A percentile compares a stretch with the other conserved stretches of the same genome.
phyloP scores from a whole-genome alignment of 2,797 vertebrate species.

The Ctenopoma kingsleyae region DNA sequence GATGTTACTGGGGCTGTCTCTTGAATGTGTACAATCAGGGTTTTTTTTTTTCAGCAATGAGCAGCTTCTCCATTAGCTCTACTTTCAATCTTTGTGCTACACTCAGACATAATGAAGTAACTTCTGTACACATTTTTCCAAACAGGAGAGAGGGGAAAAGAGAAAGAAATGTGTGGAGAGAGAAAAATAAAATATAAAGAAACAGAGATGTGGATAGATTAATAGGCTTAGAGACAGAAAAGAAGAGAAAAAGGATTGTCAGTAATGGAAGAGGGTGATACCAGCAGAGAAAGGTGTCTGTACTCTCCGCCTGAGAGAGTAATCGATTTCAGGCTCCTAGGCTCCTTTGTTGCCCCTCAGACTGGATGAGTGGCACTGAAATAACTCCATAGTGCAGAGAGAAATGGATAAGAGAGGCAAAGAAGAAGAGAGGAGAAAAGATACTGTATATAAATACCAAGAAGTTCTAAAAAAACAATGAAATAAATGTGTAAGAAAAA shows the following conservation, averaged over 20 bases:
- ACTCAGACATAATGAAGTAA: not conserved
- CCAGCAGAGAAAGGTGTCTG: conserved; percentile 48
- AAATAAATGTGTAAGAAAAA: conserved; percentile 9
- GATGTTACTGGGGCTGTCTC: too few relatives aligned
- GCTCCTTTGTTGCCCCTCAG: conserved; percentile 51
- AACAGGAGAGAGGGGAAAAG: not conserved
- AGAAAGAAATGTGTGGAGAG: not conserved
- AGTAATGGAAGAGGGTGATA: conserved; percentile 61
- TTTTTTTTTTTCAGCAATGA: not conserved
- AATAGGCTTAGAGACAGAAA: conserved; percentile 33
- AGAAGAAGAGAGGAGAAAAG: conserved; percentile 2
- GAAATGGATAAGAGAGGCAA: conserved; percentile 27
- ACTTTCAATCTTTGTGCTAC: not conserved
- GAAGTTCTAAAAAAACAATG: not conserved
- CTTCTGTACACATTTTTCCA: too few relatives aligned
- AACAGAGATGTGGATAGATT: conserved; percentile 30
- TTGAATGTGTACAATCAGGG: too few relatives aligned
- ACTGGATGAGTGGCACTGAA: conserved; percentile 46
- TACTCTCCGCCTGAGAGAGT: conserved; percentile 45
- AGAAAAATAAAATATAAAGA: conserved; percentile 1
- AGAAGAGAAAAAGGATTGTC: conserved; percentile 40
- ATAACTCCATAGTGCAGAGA: conserved; percentile 47
- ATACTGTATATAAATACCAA: conserved; percentile 26
- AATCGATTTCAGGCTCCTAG: conserved; percentile 59
- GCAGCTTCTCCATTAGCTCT: conserved; percentile 14